Conservation (phyloP, 2,113 vertebrate genomes). For the Rhombomys opimus region DNA sequence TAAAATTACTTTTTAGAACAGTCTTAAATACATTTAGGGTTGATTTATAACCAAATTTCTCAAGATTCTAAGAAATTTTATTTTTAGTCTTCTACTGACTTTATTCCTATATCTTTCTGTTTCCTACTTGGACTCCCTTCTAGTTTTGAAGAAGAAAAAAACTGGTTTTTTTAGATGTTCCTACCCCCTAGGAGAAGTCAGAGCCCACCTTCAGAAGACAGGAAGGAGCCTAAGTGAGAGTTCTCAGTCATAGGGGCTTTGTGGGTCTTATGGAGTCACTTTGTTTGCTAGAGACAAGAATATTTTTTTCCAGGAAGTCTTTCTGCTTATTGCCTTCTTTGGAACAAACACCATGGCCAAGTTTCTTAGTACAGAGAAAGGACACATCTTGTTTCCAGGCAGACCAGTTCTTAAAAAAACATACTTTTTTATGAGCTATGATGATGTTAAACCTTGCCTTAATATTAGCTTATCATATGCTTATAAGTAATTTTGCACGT, state of each 20-base stretch:
- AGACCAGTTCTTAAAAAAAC: background rate
- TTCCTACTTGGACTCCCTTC: background rate
- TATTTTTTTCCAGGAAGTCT: background rate
- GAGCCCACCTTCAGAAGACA: background rate
- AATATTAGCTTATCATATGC: background rate
- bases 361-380: background rate
- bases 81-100: background rate
- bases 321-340: conserved; percentile 34
- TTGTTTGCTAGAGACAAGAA: conserved; percentile 14
- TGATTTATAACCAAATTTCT: conserved; percentile 41
- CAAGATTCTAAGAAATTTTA: background rate
- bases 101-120: background rate
- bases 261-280: background rate
- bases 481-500: background rate
- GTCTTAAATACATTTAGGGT: conserved; percentile 11
- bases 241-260: background rate
- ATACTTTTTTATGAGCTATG: background rate
- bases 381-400: background rate
- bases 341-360: background rate
- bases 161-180: background rate
- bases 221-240: background rate
- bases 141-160: background rate
- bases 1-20: conserved; percentile 51
- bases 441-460: background rate
- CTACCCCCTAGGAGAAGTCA: background rate